These are phyloP conservation scores for Acleris sparsana DNA, from an alignment of 2,888 invertebrate genomes.

Conservation along the genomic window DNA sequence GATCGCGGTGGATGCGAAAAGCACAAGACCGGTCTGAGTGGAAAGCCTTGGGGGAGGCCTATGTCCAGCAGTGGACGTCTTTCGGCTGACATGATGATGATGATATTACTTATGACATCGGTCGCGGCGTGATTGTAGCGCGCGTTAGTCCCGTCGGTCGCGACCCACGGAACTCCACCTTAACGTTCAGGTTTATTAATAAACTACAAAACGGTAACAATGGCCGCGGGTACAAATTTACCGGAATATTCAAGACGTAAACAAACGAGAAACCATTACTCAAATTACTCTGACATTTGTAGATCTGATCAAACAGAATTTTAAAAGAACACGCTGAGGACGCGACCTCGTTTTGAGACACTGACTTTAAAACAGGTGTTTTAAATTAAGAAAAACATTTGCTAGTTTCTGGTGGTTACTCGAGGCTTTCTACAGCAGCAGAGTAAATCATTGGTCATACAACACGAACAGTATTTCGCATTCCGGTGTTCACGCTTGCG, in stretches of 20 bases:
- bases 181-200: constrained; percentile 13
- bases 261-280: constrained; percentile 17
- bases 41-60: too few species aligned
- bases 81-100: too few species aligned
- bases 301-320: constrained; percentile 15
- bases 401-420: constrained; percentile 6
- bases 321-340: constrained; percentile 19
- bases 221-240: constrained; percentile 1
- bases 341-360: constrained; percentile 17
- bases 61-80: too few species aligned
- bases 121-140: too few species aligned
- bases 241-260: constrained; percentile 6
- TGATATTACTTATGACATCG: too few species aligned
- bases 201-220: constrained; percentile 19
- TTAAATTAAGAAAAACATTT: neutral
- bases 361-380: constrained; percentile 23
- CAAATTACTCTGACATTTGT: constrained; percentile 9
- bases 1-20: too few species aligned
- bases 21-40: too few species aligned
- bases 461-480: constrained; percentile 40
- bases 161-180: neutral
- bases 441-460: constrained; percentile 18
- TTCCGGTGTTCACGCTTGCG: constrained; percentile 46
- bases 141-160: too few species aligned
- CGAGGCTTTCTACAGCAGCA: constrained; percentile 22